Evolutionary conservation across 2,113 vertebrate species (phyloP), one percentile per base, ranked within the genome.

Genomic region (Proterorhinus semilunaris): DNA sequence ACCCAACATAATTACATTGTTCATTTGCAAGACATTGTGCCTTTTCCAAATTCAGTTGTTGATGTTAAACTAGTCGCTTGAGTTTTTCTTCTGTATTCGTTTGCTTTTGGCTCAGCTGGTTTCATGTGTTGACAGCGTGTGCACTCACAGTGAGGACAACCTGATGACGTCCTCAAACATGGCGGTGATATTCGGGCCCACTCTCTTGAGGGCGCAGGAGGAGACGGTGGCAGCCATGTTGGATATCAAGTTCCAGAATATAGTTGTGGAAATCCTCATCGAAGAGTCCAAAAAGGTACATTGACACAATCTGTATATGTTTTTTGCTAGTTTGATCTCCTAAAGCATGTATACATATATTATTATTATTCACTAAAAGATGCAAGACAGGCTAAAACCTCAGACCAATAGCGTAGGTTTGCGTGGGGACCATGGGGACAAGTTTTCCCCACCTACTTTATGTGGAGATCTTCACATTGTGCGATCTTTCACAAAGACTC

Each of bases 211-310:
- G 65, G 96, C 97, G 0, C 94, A 97, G 86, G 96, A 95, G 86
- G 97, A 98, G 82, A 98, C 97, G 0, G 97, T 98, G 75, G 97
- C 97, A 0, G 97, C 97, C 3, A 99, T 99, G 97, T 92, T 99
- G 93, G 96, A 99, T 70, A 98, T 99, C 86, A 98, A 99, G 89
- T 99, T 99, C 86, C 97, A 99, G 82, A 98, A 99, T 84, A 98
- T 98, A 0, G 95, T 98, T 0, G 93, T 96, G 0, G 97, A 99
- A 90, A 97, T 98, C 86, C 92, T 99, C 65, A 98, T 99, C 1
- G 97, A 98, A 78, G 94, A 98, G 76, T 94, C 93, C 53, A 87
- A 91, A 75, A 98, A 96, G 96, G 97, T 98, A 71, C 0, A 7
- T 12, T 52, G 8, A 46, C 17, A 10, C 10, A 6, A 9, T 16